These are phyloP conservation scores for Cotesia typhae DNA, from an alignment of 1,140 invertebrate species.

Conservation along the genomic window DNA sequence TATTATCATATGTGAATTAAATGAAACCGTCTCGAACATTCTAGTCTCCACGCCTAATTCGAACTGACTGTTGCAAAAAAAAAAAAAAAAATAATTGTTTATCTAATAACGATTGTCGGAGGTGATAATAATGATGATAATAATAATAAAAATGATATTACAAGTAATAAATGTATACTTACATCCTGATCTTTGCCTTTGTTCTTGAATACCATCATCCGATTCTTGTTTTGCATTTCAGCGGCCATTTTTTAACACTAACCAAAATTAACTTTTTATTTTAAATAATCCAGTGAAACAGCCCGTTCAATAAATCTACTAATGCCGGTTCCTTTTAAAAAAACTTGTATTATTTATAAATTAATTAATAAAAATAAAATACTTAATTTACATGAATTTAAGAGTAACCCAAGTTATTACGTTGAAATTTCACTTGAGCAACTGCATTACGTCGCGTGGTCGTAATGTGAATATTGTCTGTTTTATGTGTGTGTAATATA, in stretches of 20 bases:
- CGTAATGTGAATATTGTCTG: no score
- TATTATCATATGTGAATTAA: no score
- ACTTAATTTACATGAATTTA: neutral
- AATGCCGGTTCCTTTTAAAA: neutral
- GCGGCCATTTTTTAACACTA: conserved; percentile 75
- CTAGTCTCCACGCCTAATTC: no score
- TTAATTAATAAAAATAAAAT: no score
- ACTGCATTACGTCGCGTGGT: conserved; percentile 24
- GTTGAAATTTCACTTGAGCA: conserved; percentile 13
- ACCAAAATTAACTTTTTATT: conserved; percentile 58
- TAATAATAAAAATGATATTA: conserved; percentile 13
- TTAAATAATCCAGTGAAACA: neutral
- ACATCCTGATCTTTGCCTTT: conserved; percentile 97
- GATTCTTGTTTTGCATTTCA: conserved; percentile 78
- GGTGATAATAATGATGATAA: neutral
- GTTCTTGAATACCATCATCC: conserved; percentile 94
- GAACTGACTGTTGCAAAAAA: neutral
- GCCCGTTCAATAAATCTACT: neutral
- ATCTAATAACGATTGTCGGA: no score
- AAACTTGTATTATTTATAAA: neutral
- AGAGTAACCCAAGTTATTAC: no score
- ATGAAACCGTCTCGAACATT: neutral
- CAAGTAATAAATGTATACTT: conserved; percentile 65
- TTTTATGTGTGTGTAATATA: no score
- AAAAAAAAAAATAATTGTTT: neutral